Evolutionary conservation across 2,113 vertebrate genomes (phyloP).

Genomic region (Mesitornis unicolor): DNA sequence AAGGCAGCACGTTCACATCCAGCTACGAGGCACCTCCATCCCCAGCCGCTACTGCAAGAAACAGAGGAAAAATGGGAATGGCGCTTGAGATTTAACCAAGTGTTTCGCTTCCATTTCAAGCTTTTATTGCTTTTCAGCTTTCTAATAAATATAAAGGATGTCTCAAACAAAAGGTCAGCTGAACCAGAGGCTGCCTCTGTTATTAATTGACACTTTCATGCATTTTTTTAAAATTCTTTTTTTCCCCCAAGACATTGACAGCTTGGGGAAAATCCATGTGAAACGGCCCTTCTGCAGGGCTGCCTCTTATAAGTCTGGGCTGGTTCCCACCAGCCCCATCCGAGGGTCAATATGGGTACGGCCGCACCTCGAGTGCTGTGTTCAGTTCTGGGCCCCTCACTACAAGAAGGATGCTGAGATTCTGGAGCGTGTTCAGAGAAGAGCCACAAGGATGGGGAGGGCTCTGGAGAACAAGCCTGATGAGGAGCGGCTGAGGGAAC

Average conservation of each 20-base stretch:
- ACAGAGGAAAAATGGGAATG: accelerated
- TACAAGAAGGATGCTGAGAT: too few relatives aligned
- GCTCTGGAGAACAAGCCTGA: too few relatives aligned
- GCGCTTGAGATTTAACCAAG: not conserved
- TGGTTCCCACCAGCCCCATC: not conserved
- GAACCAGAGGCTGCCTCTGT: not conserved
- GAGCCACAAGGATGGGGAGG: too few relatives aligned
- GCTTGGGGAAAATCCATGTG: not conserved
- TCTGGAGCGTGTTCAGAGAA: too few relatives aligned
- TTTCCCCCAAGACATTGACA: not conserved
- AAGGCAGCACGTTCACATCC: not conserved
- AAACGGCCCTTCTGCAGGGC: not conserved
- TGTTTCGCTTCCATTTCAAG: not conserved
- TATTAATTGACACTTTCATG: not conserved
- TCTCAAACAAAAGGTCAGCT: not conserved
- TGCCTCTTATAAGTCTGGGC: not conserved
- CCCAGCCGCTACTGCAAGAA: not conserved
- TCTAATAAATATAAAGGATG: not conserved
- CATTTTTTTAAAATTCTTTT: not conserved
- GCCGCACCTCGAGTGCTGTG: too few relatives aligned
- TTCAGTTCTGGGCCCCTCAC: too few relatives aligned
- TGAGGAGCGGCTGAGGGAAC: too few relatives aligned
- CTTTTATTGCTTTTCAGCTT: not conserved
- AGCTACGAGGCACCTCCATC: accelerated
- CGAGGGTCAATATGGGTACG: too few relatives aligned